These are phyloP conservation scores for Nesometra sesokonis DNA, from an alignment of 35 echinoderm and acorn worm species.

Conservation along the genomic window DNA sequence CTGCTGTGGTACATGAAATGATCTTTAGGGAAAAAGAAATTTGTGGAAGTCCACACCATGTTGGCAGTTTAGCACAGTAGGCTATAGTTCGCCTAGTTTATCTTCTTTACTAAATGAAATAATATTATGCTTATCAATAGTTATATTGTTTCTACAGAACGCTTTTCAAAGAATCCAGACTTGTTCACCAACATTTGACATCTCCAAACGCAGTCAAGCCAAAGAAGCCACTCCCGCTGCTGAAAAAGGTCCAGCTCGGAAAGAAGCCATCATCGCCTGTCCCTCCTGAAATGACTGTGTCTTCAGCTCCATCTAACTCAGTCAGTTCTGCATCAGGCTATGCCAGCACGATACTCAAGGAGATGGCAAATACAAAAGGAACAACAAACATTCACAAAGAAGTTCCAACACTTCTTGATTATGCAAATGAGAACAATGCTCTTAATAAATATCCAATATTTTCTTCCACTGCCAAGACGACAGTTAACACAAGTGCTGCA, in stretches of 20 bases:
- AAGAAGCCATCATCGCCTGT: constrained; percentile 4
- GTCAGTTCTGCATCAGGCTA: not conserved
- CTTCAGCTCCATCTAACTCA: not conserved
- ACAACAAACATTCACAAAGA: not conserved
- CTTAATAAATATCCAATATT: not conserved
- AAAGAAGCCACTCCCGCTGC: constrained; percentile 27
- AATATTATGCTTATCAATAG: no score
- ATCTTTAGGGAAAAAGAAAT: no score
- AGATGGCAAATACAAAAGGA: not conserved
- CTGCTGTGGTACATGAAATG: no score
- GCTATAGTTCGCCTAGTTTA: no score
- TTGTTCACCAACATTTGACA: constrained; percentile 67
- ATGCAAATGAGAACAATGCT: constrained; percentile 17
- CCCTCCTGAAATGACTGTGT: not conserved
- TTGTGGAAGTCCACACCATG: no score
- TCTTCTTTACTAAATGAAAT: no score
- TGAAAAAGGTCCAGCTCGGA: constrained; percentile 16
- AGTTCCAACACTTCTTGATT: constrained; percentile 30
- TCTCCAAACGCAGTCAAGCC: constrained; percentile 41
- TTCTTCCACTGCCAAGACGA: not conserved
- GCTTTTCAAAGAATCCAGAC: constrained; percentile 76
- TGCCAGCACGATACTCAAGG: not conserved
- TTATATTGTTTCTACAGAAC: constrained; percentile 24
- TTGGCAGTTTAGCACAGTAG: no score
- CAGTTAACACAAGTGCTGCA: not conserved